A percentile compares a stretch with the other conserved stretches of the same genome.
These are phyloP conservation scores for Equus przewalskii DNA, from an alignment of 2,113 vertebrate genomes.

Conservation along the genomic window DNA sequence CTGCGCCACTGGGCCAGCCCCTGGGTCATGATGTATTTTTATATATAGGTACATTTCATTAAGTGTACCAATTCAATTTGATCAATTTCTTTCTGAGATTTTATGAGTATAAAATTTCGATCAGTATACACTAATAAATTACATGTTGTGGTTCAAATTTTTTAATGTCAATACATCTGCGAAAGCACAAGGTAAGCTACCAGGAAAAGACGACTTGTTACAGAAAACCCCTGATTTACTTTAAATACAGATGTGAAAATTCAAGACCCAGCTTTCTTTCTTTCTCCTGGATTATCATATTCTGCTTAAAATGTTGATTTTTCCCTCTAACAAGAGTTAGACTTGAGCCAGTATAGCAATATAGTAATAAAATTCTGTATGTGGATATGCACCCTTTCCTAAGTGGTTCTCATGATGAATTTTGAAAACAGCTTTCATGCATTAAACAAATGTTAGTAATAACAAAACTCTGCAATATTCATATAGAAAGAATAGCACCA, in stretches of 20 bases:
- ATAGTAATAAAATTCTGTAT: neutral
- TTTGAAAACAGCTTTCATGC: slow-evolving; percentile 35
- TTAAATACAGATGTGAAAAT: slow-evolving; percentile 48
- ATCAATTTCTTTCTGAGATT: slow-evolving; percentile 30
- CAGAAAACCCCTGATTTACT: slow-evolving; percentile 35
- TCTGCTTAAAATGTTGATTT: slow-evolving; percentile 29
- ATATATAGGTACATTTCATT: neutral
- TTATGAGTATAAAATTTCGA: slow-evolving; percentile 17
- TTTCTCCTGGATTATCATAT: neutral
- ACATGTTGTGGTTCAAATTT: neutral
- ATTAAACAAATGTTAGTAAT: slow-evolving; percentile 39
- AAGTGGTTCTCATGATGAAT: slow-evolving; percentile 25
- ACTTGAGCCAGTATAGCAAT: neutral
- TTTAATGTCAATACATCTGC: neutral
- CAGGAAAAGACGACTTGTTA: slow-evolving; percentile 50
- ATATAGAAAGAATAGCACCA: slow-evolving; percentile 28
- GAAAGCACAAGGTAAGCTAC: neutral
- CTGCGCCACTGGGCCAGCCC: no score
- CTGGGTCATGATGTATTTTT: neutral
- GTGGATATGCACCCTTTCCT: neutral
- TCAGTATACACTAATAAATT: neutral
- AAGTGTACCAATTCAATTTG: neutral
- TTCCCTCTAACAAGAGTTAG: neutral
- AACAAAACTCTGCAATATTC: neutral
- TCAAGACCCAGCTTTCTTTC: slow-evolving; percentile 32